Percentiles rank a stretch among this genome's conserved stretches.
Evolutionary conservation across 1,140 invertebrate genomes (phyloP).

Genomic region (Homalodisca vitripennis): DNA sequence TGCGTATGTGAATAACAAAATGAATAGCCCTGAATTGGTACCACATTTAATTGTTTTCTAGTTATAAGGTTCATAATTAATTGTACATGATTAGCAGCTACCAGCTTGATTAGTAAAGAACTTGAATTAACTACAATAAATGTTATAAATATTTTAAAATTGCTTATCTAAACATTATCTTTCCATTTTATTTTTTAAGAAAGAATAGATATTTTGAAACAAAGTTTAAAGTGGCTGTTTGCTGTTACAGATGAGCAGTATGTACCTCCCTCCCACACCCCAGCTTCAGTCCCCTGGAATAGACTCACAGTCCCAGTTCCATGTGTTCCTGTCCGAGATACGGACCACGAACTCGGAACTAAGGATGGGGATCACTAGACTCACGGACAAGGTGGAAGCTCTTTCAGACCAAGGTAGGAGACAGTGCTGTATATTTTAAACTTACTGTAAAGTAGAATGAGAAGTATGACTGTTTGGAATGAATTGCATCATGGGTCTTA

Average conservation of each 20-base stretch:
- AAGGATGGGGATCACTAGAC: slow-evolving; percentile 50
- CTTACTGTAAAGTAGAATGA: not conserved
- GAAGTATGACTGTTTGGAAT: not conserved
- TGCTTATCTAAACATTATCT: not conserved
- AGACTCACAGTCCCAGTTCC: slow-evolving; percentile 38
- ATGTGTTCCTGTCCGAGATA: slow-evolving; percentile 50
- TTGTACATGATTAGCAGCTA: no score
- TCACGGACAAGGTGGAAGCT: slow-evolving; percentile 52
- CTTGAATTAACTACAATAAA: no score
- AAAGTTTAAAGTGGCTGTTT: not conserved
- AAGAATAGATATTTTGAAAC: not conserved
- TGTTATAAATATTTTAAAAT: no score
- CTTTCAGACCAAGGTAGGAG: slow-evolving; percentile 48
- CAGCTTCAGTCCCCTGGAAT: not conserved
- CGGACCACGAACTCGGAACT: slow-evolving; percentile 51
- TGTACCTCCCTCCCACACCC: not conserved
- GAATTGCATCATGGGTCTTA: no score
- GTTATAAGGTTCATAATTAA: no score
- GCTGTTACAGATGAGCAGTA: slow-evolving; percentile 5
- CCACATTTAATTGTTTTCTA: no score
- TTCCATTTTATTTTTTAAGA: not conserved
- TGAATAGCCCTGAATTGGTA: no score
- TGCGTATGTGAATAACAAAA: no score
- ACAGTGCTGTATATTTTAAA: not conserved
- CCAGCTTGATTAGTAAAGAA: no score